Evolutionary conservation across 2,888 invertebrate species (phyloP), one percentile per base, ranked within the genome.

Genomic region (Chrysolina americana): DNA sequence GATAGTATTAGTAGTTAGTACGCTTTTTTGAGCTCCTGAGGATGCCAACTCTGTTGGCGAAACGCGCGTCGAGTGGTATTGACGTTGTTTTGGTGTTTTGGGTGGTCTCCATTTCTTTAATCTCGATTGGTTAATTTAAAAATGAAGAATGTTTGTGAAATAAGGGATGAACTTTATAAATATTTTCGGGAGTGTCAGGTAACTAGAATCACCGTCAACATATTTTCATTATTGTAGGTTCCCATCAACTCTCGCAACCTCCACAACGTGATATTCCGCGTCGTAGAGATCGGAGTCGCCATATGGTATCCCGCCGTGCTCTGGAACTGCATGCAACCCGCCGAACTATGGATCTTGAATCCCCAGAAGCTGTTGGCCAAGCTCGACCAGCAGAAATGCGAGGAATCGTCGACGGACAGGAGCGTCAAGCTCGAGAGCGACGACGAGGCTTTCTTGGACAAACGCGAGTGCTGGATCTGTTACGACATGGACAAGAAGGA

Each of bases 261-360:
- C 92, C 96, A 97, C 89, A 96, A 97, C 89, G 91, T 97, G 81
- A 93, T 96, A 80, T 97, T 97, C 89, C 94, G 97, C 8, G 91
- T 96, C 70, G 95, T 95, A 65, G 98, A 98, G 91, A 95, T 97
- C 82, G 97, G 97, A 10, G 96, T 97, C 74, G 96, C 96, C 82
- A 89, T 98, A 85, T 98, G 97, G 97, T 98, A 97, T 89, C 97
- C 97, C 44, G 97, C 97, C 87, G 97, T 97, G 69, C 90, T 98
- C 80, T 98, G 98, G 98, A 98, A 98, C 90, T 97, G 96, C 81
- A 96, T 96, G 92, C 95, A 95, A 87, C 97, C 97, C 65, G 96
- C 96, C 87, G 94, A 96, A 87, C 90, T 98, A 78, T 98, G 97
- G 98, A 94, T 97, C 82, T 89, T 98, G 80, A 98, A 98, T 90